phyloP scores from a whole-genome alignment of 1,140 invertebrate genomes.

The Drosophila bipectinata region DNA sequence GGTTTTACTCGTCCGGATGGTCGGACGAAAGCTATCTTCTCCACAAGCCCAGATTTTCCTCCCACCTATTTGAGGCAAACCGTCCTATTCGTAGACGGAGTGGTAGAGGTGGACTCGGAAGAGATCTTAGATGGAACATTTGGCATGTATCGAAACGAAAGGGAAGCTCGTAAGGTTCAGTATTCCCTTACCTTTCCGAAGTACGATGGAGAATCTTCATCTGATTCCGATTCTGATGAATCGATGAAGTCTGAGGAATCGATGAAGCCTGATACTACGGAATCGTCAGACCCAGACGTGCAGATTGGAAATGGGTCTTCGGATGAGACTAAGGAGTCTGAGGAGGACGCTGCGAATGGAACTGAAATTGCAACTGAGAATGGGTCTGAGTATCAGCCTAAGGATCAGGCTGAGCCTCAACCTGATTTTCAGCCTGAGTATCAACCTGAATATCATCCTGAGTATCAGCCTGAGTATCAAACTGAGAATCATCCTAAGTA shows the following conservation, averaged over 20 bases:
- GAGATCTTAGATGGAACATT: constrained; percentile 32
- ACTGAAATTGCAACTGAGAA: background rate
- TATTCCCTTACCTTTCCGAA: constrained; percentile 22
- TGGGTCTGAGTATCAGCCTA: background rate
- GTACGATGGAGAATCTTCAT: background rate
- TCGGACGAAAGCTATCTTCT: constrained; percentile 22
- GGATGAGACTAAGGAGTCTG: background rate
- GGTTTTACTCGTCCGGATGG: constrained; percentile 3
- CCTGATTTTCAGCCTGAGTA: too few relatives aligned
- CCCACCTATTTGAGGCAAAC: constrained; percentile 47
- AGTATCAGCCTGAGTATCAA: too few relatives aligned
- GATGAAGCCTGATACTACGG: background rate
- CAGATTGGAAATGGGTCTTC: background rate
- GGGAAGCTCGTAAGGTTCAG: constrained; percentile 27
- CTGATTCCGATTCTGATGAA: background rate
- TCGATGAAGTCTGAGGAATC: background rate
- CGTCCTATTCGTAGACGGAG: constrained; percentile 12
- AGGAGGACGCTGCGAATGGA: background rate
- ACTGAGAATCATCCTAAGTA: too few relatives aligned
- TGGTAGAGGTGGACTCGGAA: constrained; percentile 2
- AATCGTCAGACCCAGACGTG: background rate
- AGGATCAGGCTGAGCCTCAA: too few relatives aligned
- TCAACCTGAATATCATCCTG: too few relatives aligned
- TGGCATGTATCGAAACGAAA: constrained; percentile 16
- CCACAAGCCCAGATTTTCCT: constrained; percentile 25